Conservation (phyloP, 2,797 vertebrate genomes). For the Chloroceryle amazona region DNA sequence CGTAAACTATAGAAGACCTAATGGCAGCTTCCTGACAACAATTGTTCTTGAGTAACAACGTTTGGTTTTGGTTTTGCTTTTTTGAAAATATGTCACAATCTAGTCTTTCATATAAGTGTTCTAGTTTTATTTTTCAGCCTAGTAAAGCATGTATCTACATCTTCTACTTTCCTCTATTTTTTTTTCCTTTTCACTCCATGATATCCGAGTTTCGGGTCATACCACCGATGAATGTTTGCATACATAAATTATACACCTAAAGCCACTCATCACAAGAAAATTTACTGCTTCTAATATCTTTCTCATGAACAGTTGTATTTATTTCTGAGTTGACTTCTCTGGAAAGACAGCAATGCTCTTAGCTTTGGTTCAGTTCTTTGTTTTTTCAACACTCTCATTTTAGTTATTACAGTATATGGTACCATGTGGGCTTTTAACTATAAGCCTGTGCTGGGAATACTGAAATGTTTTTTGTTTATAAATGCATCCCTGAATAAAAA, state of each 20-base stretch:
- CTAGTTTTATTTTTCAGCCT: conserved; percentile 43
- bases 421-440: neutral
- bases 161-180: conserved; percentile 45
- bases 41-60: conserved; percentile 49
- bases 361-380: conserved; percentile 51
- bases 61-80: conserved; percentile 64
- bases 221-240: conserved; percentile 58
- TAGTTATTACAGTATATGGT: conserved; percentile 10
- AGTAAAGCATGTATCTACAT: conserved; percentile 13
- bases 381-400: conserved; percentile 50
- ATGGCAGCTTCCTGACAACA: conserved; percentile 56
- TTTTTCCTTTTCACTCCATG: conserved; percentile 9
- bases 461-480: conserved; percentile 15
- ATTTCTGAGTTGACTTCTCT: conserved; percentile 62
- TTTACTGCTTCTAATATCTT: conserved; percentile 74
- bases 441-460: neutral
- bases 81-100: conserved; percentile 57
- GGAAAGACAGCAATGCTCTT: conserved; percentile 24
- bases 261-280: conserved; percentile 64
- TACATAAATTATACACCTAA: conserved; percentile 71
- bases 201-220: conserved; percentile 58
- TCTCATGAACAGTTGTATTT: conserved; percentile 69
- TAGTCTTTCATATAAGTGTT: conserved; percentile 42
- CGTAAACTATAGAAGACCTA: conserved; percentile 62
- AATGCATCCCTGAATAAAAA: neutral